phyloP scores from a whole-genome alignment of 1,140 invertebrate genomes.

The Listronotus oregonensis region DNA sequence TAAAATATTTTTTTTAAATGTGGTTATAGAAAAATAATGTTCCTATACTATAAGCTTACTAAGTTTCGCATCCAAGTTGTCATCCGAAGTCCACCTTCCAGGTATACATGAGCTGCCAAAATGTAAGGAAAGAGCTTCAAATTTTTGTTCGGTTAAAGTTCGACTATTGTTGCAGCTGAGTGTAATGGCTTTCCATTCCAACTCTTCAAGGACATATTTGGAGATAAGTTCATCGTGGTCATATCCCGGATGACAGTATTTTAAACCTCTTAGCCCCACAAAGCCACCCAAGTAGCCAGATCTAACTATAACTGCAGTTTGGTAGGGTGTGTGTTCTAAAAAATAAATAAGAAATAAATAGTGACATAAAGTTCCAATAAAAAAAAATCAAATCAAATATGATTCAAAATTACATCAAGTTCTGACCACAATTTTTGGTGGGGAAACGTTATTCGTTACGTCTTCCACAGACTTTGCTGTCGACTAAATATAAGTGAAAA shows the following conservation, averaged over 20 bases:
- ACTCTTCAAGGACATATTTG: slow-evolving; percentile 63
- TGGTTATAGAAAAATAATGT: too few relatives aligned
- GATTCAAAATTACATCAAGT: too few relatives aligned
- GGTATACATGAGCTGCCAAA: slow-evolving; percentile 68
- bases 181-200: slow-evolving; percentile 59
- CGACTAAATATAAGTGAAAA: too few relatives aligned
- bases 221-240: slow-evolving; percentile 61
- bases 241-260: slow-evolving; percentile 69
- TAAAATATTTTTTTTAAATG: too few relatives aligned
- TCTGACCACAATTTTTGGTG: too few relatives aligned
- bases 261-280: slow-evolving; percentile 57
- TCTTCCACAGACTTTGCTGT: too few relatives aligned
- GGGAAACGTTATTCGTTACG: too few relatives aligned
- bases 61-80: slow-evolving; percentile 58
- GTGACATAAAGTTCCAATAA: too few relatives aligned
- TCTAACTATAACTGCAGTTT: slow-evolving; percentile 63
- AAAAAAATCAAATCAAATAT: too few relatives aligned
- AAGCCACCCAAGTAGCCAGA: slow-evolving; percentile 51
- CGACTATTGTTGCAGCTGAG: slow-evolving; percentile 51
- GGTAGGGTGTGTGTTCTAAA: slow-evolving; percentile 61
- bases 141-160: slow-evolving; percentile 61
- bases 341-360: slow-evolving; percentile 34
- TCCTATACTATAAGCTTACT: slow-evolving; percentile 66
- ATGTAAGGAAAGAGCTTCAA: slow-evolving; percentile 60
- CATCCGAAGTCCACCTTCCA: slow-evolving; percentile 66